Percentiles rank a stretch among this genome's conserved stretches.
phyloP scores from a whole-genome alignment of 2,797 vertebrate species.

The Sebastes baramenuke region DNA sequence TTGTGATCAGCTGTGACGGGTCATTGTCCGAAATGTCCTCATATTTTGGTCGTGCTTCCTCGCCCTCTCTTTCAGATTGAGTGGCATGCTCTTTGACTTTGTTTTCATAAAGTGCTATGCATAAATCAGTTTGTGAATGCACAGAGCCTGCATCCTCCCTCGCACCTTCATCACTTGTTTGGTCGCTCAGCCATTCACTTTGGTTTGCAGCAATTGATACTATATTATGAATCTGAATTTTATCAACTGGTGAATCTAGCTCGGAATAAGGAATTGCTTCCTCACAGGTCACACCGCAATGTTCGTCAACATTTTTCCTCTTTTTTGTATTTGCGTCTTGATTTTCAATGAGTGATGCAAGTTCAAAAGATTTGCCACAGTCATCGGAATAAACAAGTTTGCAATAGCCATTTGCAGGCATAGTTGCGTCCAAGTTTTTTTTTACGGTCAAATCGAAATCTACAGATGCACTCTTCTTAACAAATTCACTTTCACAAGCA shows the following conservation, averaged over 20 bases:
- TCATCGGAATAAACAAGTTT: conserved; percentile 1
- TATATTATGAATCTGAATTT: not conserved
- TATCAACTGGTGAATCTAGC: not conserved
- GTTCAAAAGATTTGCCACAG: not conserved
- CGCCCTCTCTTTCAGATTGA: not conserved
- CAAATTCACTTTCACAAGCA: not conserved
- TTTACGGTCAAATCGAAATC: not conserved
- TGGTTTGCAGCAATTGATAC: not conserved
- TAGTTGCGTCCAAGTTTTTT: not conserved
- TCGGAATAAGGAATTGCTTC: not conserved
- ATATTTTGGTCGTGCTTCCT: not conserved
- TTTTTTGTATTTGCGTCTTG: not conserved
- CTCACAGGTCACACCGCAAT: not conserved
- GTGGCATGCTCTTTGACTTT: not conserved
- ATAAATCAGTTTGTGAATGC: not conserved
- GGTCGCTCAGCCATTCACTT: not conserved
- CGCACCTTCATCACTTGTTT: not conserved
- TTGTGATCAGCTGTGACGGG: not conserved
- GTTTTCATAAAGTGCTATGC: not conserved
- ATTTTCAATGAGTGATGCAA: no score
- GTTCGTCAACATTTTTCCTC: not conserved
- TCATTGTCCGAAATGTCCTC: conserved; percentile 49
- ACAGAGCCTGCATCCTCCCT: not conserved
- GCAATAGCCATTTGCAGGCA: not conserved
- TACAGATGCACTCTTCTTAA: not conserved